Evolutionary conservation across 2,888 invertebrate genomes (phyloP).

Genomic region (Rotaria socialis): DNA sequence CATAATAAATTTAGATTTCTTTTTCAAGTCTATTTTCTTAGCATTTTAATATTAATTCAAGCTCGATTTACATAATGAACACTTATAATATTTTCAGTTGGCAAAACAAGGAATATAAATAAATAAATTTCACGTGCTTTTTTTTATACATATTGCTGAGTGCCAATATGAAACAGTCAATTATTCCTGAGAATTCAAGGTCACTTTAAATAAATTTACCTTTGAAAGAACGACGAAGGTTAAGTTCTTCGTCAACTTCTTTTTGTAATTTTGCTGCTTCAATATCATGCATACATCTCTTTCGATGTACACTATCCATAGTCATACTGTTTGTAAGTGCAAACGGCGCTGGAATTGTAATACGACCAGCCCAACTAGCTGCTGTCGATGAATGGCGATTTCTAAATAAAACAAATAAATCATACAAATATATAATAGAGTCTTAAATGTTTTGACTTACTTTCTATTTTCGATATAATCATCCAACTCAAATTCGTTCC

Average conservation of each 20-base stretch:
- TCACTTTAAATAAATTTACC: background rate
- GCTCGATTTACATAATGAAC: too few relatives aligned
- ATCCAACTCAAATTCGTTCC: conserved; percentile 25
- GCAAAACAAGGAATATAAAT: too few relatives aligned
- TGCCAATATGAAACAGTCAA: too few relatives aligned
- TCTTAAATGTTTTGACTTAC: background rate
- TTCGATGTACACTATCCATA: conserved; percentile 28
- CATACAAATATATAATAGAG: background rate
- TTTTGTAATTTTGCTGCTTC: conserved; percentile 29
- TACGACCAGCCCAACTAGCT: conserved; percentile 30
- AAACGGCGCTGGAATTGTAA: conserved; percentile 44
- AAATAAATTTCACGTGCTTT: too few relatives aligned
- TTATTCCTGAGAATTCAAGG: background rate
- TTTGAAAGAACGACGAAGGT: background rate
- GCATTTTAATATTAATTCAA: too few relatives aligned
- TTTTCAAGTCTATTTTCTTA: too few relatives aligned
- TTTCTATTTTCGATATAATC: background rate
- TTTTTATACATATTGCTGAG: too few relatives aligned
- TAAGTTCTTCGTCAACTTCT: conserved; percentile 19
- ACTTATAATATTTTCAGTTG: too few relatives aligned
- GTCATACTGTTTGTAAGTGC: conserved; percentile 40
- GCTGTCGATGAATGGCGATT: background rate
- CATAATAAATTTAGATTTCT: too few relatives aligned
- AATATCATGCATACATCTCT: conserved; percentile 37
- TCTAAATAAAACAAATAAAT: background rate